Percentiles rank a stretch among this genome's conserved stretches.
phyloP scores from a whole-genome alignment of 2,888 invertebrate species.

The Phortica okadai region DNA sequence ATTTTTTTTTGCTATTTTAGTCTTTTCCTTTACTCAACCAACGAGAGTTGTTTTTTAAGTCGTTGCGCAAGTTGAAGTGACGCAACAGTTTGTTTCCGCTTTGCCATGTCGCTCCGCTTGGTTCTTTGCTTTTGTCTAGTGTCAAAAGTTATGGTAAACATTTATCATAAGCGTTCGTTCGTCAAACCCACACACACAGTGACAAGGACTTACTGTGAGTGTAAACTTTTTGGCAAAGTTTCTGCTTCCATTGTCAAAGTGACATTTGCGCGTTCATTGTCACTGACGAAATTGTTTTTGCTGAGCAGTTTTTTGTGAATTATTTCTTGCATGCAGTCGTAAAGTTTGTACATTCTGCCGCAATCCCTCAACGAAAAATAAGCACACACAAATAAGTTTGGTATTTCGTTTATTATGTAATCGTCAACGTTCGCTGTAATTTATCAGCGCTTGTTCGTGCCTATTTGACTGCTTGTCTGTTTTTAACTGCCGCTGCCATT shows the following conservation, averaged over 20 bases:
- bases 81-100: slow-evolving; percentile 25
- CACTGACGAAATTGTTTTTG: slow-evolving; percentile 46
- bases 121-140: slow-evolving; percentile 28
- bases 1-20: background rate
- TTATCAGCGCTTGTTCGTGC: background rate
- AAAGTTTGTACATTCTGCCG: background rate
- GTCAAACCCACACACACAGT: background rate
- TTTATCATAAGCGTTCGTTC: background rate
- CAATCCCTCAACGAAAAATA: background rate
- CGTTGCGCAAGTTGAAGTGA: slow-evolving; percentile 8
- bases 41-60: background rate
- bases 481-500: background rate
- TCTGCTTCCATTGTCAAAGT: background rate
- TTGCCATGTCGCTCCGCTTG: slow-evolving; percentile 37
- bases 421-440: background rate
- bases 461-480: background rate
- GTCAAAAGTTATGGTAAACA: slow-evolving; percentile 27
- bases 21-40: background rate
- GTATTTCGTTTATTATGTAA: slow-evolving; percentile 55
- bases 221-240: background rate
- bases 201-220: too few relatives aligned
- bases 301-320: background rate
- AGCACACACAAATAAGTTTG: background rate
- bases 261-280: slow-evolving; percentile 30
- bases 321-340: background rate